Evolutionary conservation across 2,797 vertebrate species (phyloP), one percentile per base, ranked within the genome.

Genomic region (Xenopus petersii): DNA sequence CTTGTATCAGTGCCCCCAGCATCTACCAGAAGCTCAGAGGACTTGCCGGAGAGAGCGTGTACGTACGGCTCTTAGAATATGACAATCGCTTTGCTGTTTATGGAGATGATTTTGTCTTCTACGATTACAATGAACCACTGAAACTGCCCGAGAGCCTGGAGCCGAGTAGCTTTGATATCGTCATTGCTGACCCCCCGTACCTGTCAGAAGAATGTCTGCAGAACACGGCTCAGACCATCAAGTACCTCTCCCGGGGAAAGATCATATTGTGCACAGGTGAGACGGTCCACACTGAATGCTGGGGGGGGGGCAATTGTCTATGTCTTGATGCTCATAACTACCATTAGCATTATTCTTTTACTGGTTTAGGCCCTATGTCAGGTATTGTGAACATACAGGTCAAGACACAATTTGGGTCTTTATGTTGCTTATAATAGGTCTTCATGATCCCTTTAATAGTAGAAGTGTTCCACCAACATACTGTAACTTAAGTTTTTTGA

Each of bases 201-300:
- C 89, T 99, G 61, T 96, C 96, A 0, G 89, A 95, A 71, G 96
- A 97, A 21, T 99, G 98, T 84, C 93, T 99, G 79, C 82, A 87
- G 64, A 97, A 98, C 85, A 95, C 92, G 46, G 83, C 94, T 0
- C 60, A 94, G 81, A 99, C 96, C 0, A 73, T 96, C 80, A 91
- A 88, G 77, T 91, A 92, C 84, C 91, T 99, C 80, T 30, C 93
- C 62, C 95, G 87, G 85, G 93, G 88, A 75, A 98, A 96, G 88
- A 91, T 97, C 88, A 30, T 99, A 81, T 92, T 99, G 64, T 99
- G 98, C 26, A 98, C 98, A 89, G 97, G 97, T 97, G 84, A 82
- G 88, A 49, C 47, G 12, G 12, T 2, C 47, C 47, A 2, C 47
- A 30, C 26, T 30, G 26, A 30, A 30, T 30, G 26, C 26, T 30